Evolutionary conservation across 1,140 invertebrate species (phyloP).

Genomic region (Drosophila littoralis): DNA sequence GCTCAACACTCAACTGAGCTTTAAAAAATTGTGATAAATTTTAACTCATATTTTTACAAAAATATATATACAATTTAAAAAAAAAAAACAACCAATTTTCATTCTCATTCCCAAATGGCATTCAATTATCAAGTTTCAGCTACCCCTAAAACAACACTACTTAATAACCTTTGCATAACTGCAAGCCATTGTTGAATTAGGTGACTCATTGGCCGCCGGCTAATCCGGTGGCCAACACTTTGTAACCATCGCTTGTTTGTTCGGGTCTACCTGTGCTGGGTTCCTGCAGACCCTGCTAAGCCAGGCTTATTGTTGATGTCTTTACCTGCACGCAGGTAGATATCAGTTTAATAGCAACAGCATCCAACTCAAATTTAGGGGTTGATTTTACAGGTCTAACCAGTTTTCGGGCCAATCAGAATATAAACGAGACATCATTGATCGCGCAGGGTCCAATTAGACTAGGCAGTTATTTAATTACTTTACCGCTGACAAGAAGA

Average conservation of each 20-base stretch:
- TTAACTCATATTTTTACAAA: constrained; percentile 60
- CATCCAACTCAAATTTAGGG: constrained; percentile 48
- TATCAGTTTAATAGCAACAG: constrained; percentile 6
- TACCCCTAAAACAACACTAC: constrained; percentile 32
- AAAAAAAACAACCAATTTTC: constrained; percentile 33
- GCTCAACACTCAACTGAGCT: constrained; percentile 65
- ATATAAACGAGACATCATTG: not conserved
- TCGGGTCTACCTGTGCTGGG: constrained; percentile 33
- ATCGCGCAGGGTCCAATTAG: constrained; percentile 53
- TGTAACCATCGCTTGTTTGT: constrained; percentile 30
- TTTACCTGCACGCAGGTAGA: constrained; percentile 69
- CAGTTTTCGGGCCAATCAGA: constrained; percentile 52
- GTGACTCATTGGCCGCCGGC: constrained; percentile 62
- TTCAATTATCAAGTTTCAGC: constrained; percentile 61
- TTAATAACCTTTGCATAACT: constrained; percentile 28
- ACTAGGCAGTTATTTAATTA: constrained; percentile 38
- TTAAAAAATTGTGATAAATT: constrained; percentile 84
- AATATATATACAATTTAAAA: constrained; percentile 73
- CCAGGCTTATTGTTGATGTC: constrained; percentile 58
- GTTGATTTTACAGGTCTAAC: constrained; percentile 61
- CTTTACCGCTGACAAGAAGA: constrained; percentile 21
- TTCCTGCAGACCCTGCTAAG: constrained; percentile 1
- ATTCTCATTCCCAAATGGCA: constrained; percentile 41
- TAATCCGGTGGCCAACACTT: constrained; percentile 47
- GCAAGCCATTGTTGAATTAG: constrained; percentile 58